phyloP scores from a whole-genome alignment of 2,113 vertebrate species.

The Paradisaea rubra region DNA sequence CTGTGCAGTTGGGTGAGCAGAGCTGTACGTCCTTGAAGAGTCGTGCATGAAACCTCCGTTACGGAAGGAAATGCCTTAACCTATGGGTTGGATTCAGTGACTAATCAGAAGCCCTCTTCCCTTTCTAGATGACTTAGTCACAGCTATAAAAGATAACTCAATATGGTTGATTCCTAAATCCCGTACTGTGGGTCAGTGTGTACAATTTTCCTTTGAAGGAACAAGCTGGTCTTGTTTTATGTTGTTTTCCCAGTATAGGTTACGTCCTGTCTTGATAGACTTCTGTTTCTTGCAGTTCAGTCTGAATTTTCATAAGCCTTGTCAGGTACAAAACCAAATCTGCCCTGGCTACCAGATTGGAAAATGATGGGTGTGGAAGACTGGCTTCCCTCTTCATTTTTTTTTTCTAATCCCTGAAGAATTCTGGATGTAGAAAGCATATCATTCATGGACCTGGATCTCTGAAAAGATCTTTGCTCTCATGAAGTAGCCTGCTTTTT shows the following conservation, averaged over 20 bases:
- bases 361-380: neutral
- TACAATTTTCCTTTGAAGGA: neutral
- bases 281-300: neutral
- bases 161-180: neutral
- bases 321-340: neutral
- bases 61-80: neutral
- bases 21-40: neutral
- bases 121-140: neutral
- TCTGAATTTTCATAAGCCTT: neutral
- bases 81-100: neutral
- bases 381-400: neutral
- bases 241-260: neutral
- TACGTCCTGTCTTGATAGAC: neutral
- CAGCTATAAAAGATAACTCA: neutral
- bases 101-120: neutral
- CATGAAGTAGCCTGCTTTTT: neutral
- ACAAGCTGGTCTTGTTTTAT: neutral
- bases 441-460: neutral
- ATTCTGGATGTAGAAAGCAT: neutral
- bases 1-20: neutral
- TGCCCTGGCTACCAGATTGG: neutral
- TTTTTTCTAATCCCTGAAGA: neutral
- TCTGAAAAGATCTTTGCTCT: neutral
- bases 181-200: neutral
- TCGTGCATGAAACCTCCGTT: fast-evolving